Base-by-base conservation (phyloP, 2,888 invertebrate genomes). In the Cephus nigrinus region DNA sequence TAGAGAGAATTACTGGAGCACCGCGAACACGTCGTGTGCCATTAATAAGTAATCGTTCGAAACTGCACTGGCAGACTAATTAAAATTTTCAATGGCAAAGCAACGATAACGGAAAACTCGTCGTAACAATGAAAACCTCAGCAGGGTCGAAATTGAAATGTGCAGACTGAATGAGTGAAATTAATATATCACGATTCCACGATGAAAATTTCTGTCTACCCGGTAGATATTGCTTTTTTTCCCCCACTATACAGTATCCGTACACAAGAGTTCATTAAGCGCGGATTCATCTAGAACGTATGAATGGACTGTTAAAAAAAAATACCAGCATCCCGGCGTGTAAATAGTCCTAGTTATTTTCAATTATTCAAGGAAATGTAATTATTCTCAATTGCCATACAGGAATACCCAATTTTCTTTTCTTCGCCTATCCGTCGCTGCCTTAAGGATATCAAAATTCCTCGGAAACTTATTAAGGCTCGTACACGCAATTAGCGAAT, bases 401-500 rank as follows among this genome's bases (percentile, higher is more conserved):
- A 2, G 55, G 23, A 55, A 55, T 55, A 55, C 9, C 55, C 23
- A 23, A 55, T 55, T 55, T 55, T 55, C 9, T 23, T 55, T 23
- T 55, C 9, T 1, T 9, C 55, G 1, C 2, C 23, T 1, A 55
- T 23, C 55, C 9, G 9, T 23, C 23, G 5, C 23, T 55, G 55
- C 23, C 23, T 23, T 55, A 3, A 55, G 55, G 55, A 55, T 55
- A 9, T 23, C 9, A 55, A 55, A 55, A 55, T 55, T 9, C 55
- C 55, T 9, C 55, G 55, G 23, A 2, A 5, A 55, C 9, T 55
- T 55, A 23, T 55, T 23, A 55, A 55, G 55, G 55, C 71, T 71
- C 71, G 4, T 31, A 31, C 33, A 40, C 35, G 68, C 77, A 84
- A 83, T 82, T 81, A 82, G 85, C 78, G 82, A 85, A 82, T 85